A percentile compares a stretch with the other conserved stretches of the same genome.
These are phyloP conservation scores for Sipha maydis DNA, from an alignment of 2,888 invertebrate genomes.

Conservation along the genomic window DNA sequence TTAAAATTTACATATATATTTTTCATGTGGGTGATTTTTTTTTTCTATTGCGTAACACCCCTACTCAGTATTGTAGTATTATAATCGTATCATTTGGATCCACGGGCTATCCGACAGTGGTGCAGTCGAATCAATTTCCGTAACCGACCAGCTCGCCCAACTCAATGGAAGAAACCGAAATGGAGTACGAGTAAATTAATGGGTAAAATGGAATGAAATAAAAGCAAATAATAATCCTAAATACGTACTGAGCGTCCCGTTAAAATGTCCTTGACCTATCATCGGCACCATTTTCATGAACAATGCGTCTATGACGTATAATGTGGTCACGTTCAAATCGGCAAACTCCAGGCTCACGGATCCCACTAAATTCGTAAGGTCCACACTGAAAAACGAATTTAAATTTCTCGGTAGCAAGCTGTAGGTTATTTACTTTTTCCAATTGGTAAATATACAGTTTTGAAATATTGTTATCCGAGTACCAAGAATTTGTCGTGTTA, in stretches of 20 bases:
- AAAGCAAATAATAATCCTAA: too few relatives aligned
- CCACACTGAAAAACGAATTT: conserved; percentile 43
- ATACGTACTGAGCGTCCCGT: conserved; percentile 12
- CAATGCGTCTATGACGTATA: conserved; percentile 39
- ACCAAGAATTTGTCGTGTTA: not conserved
- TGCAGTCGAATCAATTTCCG: too few relatives aligned
- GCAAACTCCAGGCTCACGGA: conserved; percentile 33
- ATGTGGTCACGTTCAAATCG: conserved; percentile 57
- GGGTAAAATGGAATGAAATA: too few relatives aligned
- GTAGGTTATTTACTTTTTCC: not conserved
- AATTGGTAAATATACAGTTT: not conserved
- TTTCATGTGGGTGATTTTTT: too few relatives aligned
- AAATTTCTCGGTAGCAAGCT: not conserved
- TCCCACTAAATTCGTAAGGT: conserved; percentile 41
- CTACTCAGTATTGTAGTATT: too few relatives aligned
- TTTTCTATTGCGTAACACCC: too few relatives aligned
- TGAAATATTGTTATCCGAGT: not conserved
- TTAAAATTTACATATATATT: too few relatives aligned
- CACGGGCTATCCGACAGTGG: too few relatives aligned
- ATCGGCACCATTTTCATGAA: conserved; percentile 24
- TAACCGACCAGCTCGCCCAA: too few relatives aligned
- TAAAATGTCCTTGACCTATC: conserved; percentile 44
- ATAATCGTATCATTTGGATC: too few relatives aligned
- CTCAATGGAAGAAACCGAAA: too few relatives aligned
- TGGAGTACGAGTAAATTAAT: too few relatives aligned